These are phyloP conservation scores for Mionectes olivaceus DNA, from an alignment of 2,797 vertebrate genomes.

Conservation along the genomic window DNA sequence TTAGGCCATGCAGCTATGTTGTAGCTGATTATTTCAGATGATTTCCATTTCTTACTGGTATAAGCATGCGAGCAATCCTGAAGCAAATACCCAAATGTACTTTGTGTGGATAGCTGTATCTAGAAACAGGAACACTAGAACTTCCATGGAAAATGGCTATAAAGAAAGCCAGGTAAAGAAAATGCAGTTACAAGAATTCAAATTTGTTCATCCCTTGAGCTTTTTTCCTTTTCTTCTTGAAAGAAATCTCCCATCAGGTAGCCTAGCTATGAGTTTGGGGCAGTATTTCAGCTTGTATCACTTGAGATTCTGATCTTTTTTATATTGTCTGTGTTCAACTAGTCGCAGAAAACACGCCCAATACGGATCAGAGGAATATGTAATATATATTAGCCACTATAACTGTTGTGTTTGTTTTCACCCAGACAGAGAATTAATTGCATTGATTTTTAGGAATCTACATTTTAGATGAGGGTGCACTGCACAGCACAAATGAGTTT, in stretches of 20 bases:
- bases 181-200: not conserved
- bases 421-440: not conserved
- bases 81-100: not conserved
- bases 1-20: not conserved
- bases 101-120: not conserved
- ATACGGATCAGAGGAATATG: not conserved
- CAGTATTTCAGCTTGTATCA: not conserved
- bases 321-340: not conserved
- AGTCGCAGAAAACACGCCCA: not conserved
- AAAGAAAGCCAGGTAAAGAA: not conserved
- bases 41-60: not conserved
- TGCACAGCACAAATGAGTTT: not conserved
- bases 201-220: not conserved
- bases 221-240: not conserved
- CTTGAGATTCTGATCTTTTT: not conserved
- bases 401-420: not conserved
- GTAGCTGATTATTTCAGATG: not conserved
- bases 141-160: not conserved
- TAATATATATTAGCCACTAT: not conserved
- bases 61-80: not conserved
- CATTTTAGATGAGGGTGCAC: constrained; percentile 1
- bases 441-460: constrained; percentile 35
- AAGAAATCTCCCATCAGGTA: not conserved
- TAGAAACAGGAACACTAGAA: not conserved
- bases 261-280: not conserved